phyloP scores from a whole-genome alignment of 1,140 invertebrate genomes.

The Ips typographus region DNA sequence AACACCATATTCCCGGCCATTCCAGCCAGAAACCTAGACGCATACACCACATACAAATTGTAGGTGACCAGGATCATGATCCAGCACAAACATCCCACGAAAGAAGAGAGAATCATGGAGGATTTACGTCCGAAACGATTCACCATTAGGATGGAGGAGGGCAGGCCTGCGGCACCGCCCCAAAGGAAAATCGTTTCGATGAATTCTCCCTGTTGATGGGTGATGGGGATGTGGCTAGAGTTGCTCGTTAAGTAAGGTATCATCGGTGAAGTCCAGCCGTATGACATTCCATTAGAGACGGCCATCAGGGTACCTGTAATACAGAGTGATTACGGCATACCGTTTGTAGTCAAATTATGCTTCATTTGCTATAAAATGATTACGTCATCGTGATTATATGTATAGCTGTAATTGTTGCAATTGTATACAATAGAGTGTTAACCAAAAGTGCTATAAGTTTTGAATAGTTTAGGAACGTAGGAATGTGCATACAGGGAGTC shows the following conservation, averaged over 20 bases:
- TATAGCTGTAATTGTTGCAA: too few relatives aligned
- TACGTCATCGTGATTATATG: too few relatives aligned
- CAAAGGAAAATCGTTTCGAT: conserved; percentile 63
- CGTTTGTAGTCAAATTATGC: too few relatives aligned
- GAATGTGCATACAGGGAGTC: too few relatives aligned
- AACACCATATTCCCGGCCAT: conserved; percentile 46
- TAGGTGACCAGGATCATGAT: conserved; percentile 56
- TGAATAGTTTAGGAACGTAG: too few relatives aligned
- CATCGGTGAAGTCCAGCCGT: conserved; percentile 66
- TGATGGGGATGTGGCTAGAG: conserved; percentile 45
- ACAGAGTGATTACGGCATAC: neutral
- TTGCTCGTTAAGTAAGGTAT: conserved; percentile 54
- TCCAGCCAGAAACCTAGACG: conserved; percentile 52
- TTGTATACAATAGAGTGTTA: too few relatives aligned
- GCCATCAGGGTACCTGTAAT: conserved; percentile 47
- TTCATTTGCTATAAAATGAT: too few relatives aligned
- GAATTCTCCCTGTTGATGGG: conserved; percentile 54
- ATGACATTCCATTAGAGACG: conserved; percentile 49
- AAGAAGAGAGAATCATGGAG: conserved; percentile 58
- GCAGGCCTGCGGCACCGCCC: conserved; percentile 62
- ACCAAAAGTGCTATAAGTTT: too few relatives aligned
- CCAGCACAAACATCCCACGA: conserved; percentile 66
- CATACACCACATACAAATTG: conserved; percentile 53
- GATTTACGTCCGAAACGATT: conserved; percentile 66
- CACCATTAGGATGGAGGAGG: conserved; percentile 56